phyloP scores from a whole-genome alignment of 23 tunicate species.

The Styela clava region DNA sequence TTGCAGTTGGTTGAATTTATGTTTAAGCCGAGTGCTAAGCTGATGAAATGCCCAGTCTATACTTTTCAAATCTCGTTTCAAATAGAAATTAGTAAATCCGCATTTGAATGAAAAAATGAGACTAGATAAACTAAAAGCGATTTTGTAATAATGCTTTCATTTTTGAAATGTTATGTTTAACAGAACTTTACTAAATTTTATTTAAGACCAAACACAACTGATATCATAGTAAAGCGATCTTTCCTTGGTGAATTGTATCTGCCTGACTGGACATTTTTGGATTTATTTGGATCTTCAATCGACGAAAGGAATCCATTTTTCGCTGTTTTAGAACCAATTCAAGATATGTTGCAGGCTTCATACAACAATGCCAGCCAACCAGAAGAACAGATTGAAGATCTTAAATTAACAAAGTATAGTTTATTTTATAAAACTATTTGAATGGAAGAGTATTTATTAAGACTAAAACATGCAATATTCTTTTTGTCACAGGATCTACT shows the following conservation, averaged over 20 bases:
- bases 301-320: slow-evolving; percentile 3
- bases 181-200: too few species aligned
- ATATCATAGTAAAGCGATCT: slow-evolving; percentile 30
- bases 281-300: neutral
- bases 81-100: too few species aligned
- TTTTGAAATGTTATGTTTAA: too few species aligned
- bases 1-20: too few species aligned
- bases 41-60: too few species aligned
- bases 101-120: too few species aligned
- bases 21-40: too few species aligned
- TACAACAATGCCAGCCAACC: neutral
- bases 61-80: too few species aligned
- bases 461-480: neutral
- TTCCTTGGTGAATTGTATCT: slow-evolving; percentile 9
- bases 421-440: too few species aligned
- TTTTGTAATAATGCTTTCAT: too few species aligned
- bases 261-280: neutral
- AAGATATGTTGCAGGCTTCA: neutral
- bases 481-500: slow-evolving; percentile 9
- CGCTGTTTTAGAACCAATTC: neutral
- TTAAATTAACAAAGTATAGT: neutral
- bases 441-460: too few species aligned
- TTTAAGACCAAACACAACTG: slow-evolving; percentile 16
- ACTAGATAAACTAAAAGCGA: too few species aligned
- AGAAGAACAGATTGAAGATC: neutral